Evolutionary conservation across 2,888 invertebrate genomes (phyloP).

Genomic region (Yponomeuta sedellus): DNA sequence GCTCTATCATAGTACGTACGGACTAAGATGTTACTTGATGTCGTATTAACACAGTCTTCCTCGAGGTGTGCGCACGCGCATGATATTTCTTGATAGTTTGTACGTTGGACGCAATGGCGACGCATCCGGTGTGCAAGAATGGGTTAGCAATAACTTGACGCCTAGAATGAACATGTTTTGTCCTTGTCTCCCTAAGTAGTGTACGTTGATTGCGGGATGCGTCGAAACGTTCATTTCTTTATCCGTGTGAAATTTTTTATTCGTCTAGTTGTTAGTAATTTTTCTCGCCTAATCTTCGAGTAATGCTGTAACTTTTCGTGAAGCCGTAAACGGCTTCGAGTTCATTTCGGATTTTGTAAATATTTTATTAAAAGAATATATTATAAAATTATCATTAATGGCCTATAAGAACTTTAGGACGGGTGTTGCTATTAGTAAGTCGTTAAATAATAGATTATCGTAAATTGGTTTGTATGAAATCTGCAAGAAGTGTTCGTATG

Average conservation of each 20-base stretch:
- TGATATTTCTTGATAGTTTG: not conserved
- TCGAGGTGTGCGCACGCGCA: constrained; percentile 12
- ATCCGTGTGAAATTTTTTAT: constrained; percentile 28
- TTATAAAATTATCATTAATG: constrained; percentile 36
- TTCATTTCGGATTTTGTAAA: constrained; percentile 61
- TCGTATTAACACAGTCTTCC: constrained; percentile 26
- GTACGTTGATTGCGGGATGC: not conserved
- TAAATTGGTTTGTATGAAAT: not conserved
- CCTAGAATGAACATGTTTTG: not conserved
- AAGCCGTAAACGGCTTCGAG: constrained; percentile 63
- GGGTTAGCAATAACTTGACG: not conserved
- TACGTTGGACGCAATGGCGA: constrained; percentile 3
- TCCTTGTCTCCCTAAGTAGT: not conserved
- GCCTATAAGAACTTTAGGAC: constrained; percentile 63
- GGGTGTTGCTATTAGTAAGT: constrained; percentile 64
- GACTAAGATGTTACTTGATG: constrained; percentile 35
- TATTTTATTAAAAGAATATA: constrained; percentile 54
- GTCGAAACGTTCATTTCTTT: not conserved
- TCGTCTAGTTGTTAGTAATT: constrained; percentile 63
- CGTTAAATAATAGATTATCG: constrained; percentile 29
- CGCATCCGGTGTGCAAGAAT: not conserved
- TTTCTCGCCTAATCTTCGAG: constrained; percentile 68
- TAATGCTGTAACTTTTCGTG: constrained; percentile 50
- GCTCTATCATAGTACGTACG: constrained; percentile 28
- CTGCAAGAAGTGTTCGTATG: constrained; percentile 34